phyloP scores from a whole-genome alignment of 2,797 vertebrate genomes.

The Harpagifer antarcticus region DNA sequence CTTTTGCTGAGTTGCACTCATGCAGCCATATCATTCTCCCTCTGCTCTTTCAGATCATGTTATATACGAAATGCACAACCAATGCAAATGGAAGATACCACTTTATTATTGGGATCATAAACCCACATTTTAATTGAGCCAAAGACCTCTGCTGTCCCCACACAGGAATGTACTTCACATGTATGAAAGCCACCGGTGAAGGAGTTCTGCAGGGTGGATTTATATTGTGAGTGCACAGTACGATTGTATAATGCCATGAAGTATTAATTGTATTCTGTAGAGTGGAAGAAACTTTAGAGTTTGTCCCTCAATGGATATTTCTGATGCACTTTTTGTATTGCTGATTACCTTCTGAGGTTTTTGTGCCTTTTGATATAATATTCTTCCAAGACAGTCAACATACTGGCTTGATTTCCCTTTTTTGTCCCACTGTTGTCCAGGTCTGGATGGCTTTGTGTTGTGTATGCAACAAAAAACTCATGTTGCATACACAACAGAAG shows the following conservation, averaged over 20 bases:
- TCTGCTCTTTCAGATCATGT: constrained; percentile 25
- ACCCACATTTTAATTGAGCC: constrained; percentile 65
- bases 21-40: constrained; percentile 32
- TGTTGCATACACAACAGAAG: constrained; percentile 15
- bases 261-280: constrained; percentile 77
- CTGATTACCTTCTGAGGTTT: constrained; percentile 50
- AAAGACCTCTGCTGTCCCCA: constrained; percentile 59
- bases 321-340: constrained; percentile 75
- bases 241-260: constrained; percentile 69
- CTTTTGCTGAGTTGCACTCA: constrained; percentile 34
- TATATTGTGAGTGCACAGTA: constrained; percentile 41
- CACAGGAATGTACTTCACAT: constrained; percentile 35
- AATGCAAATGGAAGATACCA: constrained; percentile 78
- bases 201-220: constrained; percentile 35
- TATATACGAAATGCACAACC: constrained; percentile 71
- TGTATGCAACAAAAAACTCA: constrained; percentile 34
- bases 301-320: constrained; percentile 57
- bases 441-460: constrained; percentile 25
- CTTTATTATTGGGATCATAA: constrained; percentile 32
- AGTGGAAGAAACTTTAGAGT: constrained; percentile 40
- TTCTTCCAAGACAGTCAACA: neutral
- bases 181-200: constrained; percentile 21
- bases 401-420: constrained; percentile 29
- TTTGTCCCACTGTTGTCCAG: constrained; percentile 13
- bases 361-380: constrained; percentile 36